Percentiles rank a stretch among this genome's conserved stretches.
Conservation (phyloP, 2,888 invertebrate genomes). For the Cephonodes hylas region DNA sequence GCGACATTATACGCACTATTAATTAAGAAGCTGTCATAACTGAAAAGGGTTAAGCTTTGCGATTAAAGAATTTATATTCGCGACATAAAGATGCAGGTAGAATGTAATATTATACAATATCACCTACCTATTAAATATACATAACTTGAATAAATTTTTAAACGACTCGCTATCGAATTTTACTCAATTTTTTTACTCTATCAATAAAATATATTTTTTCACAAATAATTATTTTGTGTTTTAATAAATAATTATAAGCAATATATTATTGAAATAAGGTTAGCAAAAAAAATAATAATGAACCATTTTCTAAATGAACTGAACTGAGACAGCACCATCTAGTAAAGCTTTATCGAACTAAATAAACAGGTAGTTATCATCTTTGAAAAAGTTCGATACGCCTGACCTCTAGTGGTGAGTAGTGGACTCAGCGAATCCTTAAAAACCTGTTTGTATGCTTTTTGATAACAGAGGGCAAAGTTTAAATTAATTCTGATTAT, state of each 20-base stretch:
- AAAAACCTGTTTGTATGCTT: not conserved
- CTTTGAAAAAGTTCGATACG: conserved; percentile 41
- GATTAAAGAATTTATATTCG: conserved; percentile 47
- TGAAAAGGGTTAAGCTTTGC: conserved; percentile 65
- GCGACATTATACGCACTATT: conserved; percentile 56
- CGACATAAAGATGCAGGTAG: not conserved
- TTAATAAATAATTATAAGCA: not conserved
- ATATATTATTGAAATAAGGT: not conserved
- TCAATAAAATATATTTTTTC: no score
- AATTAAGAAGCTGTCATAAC: conserved; percentile 63
- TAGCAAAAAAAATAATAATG: conserved; percentile 8
- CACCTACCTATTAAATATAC: no score
- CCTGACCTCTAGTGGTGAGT: conserved; percentile 70
- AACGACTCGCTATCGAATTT: no score
- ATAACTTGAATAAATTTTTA: no score
- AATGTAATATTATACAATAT: not conserved
- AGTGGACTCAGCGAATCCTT: conserved; percentile 30
- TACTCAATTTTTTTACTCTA: no score
- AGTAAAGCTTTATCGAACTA: conserved; percentile 51
- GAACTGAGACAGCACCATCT: conserved; percentile 59
- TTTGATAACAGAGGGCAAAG: conserved; percentile 61
- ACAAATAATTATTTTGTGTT: not conserved
- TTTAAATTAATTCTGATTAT: not conserved
- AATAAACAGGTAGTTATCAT: conserved; percentile 47
- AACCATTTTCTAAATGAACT: not conserved